A percentile compares a stretch with the other conserved stretches of the same genome.
Conservation (phyloP, 2,888 invertebrate genomes). For the Leptopilina myrica region DNA sequence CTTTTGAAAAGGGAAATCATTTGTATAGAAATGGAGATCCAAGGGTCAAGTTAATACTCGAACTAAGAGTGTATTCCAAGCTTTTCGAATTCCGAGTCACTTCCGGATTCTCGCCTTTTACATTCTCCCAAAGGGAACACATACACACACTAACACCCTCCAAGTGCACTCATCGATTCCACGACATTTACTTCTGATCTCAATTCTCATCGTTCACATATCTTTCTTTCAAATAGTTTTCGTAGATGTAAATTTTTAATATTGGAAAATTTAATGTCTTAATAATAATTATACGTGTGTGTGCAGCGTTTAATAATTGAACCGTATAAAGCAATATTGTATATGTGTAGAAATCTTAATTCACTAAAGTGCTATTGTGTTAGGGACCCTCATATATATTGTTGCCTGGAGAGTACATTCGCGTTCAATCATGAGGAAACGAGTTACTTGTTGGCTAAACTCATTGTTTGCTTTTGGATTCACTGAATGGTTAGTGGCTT, state of each 20-base stretch:
- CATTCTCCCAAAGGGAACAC: background rate
- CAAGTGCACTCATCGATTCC: constrained; percentile 69
- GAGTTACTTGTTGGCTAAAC: constrained; percentile 26
- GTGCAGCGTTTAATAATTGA: no score
- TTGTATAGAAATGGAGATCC: background rate
- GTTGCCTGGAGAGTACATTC: background rate
- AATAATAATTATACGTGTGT: no score
- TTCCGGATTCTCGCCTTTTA: constrained; percentile 54
- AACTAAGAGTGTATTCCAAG: constrained; percentile 57
- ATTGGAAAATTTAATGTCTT: no score
- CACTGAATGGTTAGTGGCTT: constrained; percentile 57
- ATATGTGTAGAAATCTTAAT: no score
- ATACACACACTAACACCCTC: constrained; percentile 49
- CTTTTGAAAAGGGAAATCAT: constrained; percentile 3
- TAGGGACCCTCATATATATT: background rate
- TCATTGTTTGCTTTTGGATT: constrained; percentile 50
- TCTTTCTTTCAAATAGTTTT: no score
- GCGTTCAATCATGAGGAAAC: constrained; percentile 26
- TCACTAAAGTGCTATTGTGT: constrained; percentile 3
- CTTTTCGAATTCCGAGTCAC: constrained; percentile 56
- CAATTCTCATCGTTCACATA: no score
- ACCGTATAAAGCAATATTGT: no score
- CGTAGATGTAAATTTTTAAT: no score
- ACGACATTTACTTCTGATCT: constrained; percentile 66
- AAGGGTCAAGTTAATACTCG: constrained; percentile 5